Conservation (phyloP, 2,797 vertebrate genomes). For the Champsocephalus gunnari region DNA sequence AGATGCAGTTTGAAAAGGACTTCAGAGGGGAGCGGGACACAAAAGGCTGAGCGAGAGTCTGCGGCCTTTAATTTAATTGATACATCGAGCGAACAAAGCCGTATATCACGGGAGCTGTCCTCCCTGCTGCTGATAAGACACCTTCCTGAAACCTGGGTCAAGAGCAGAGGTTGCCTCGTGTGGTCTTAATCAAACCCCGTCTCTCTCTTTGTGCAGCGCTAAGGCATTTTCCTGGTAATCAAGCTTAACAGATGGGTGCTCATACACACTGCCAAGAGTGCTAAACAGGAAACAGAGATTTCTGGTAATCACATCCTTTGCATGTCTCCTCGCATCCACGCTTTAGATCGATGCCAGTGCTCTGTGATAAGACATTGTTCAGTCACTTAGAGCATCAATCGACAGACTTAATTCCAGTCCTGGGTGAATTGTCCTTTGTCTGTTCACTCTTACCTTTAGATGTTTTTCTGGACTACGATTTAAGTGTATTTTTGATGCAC, state of each 20-base stretch:
- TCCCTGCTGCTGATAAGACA: conserved; percentile 58
- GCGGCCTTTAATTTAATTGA: conserved; percentile 75
- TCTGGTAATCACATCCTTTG: conserved; percentile 34
- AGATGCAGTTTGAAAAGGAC: conserved; percentile 40
- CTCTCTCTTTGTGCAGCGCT: conserved; percentile 11
- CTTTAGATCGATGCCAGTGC: conserved; percentile 41
- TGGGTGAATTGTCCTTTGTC: conserved; percentile 25
- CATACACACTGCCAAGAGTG: not conserved
- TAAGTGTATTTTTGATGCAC: conserved; percentile 25
- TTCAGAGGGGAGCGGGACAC: conserved; percentile 28
- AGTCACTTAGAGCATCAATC: conserved; percentile 50
- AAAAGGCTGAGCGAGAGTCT: conserved; percentile 38
- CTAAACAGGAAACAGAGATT: conserved; percentile 14
- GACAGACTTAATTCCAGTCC: conserved; percentile 27
- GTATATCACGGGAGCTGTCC: conserved; percentile 55
- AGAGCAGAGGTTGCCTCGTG: conserved; percentile 46
- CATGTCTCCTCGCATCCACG: conserved; percentile 7
- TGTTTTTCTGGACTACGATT: conserved; percentile 28
- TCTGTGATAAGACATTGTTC: conserved; percentile 53
- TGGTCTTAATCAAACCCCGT: conserved; percentile 41
- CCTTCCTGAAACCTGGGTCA: conserved; percentile 46
- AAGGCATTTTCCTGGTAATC: not conserved
- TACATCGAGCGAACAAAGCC: conserved; percentile 63
- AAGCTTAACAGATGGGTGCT: conserved; percentile 6
- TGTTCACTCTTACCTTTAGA: conserved; percentile 8